phyloP scores from a whole-genome alignment of 2,797 vertebrate species.

The Aselliscus stoliczkanus region DNA sequence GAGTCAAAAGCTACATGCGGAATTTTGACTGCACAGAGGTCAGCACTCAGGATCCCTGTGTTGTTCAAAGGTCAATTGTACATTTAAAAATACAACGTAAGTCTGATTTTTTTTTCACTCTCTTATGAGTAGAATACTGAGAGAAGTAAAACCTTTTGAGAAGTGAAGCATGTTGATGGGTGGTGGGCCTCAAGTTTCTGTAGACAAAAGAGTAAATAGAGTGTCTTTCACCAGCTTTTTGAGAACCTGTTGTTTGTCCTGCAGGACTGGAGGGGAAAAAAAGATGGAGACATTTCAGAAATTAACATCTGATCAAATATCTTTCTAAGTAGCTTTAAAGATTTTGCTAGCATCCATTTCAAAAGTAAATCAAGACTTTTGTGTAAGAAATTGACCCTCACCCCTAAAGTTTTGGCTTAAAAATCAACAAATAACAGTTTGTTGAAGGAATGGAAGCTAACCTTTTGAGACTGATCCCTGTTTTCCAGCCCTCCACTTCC shows the following conservation, averaged over 20 bases:
- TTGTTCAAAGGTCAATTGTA: too few species aligned
- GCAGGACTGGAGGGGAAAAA: neutral
- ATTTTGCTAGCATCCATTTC: neutral
- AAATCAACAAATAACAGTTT: neutral
- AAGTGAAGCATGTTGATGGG: neutral
- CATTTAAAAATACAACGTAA: neutral
- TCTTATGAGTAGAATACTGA: neutral
- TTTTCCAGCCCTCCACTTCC: neutral
- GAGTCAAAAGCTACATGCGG: neutral
- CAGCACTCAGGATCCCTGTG: too few species aligned
- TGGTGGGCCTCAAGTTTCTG: constrained; percentile 11
- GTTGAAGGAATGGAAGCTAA: neutral
- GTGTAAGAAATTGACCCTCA: neutral
- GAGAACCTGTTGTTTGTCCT: constrained; percentile 11
- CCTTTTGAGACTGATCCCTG: neutral
- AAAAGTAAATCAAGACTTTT: constrained; percentile 23
- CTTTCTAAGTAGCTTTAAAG: neutral
- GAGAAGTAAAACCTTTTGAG: neutral
- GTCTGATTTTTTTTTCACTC: neutral
- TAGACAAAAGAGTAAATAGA: neutral
- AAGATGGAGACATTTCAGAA: neutral
- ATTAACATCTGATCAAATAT: neutral
- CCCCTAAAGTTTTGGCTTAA: neutral
- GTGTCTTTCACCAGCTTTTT: constrained; percentile 16
- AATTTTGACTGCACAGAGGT: neutral